Evolutionary conservation across 2,888 invertebrate genomes (phyloP), one percentile per base, ranked within the genome.

Genomic region (Pseudeuparius sepicola): DNA sequence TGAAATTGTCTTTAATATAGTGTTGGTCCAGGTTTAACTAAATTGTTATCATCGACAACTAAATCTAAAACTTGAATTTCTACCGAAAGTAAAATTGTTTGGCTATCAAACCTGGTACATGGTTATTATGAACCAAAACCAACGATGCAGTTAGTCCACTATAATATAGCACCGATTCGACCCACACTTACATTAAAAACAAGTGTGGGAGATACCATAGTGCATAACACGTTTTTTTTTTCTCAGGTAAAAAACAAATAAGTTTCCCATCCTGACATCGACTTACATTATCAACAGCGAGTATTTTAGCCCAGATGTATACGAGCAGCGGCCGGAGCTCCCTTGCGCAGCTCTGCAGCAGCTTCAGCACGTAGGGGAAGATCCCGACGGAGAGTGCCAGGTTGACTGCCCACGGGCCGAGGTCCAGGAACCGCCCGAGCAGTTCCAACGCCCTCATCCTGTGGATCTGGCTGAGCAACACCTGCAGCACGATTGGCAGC

Each of bases 251-350:
- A 15, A 20, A 20, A 20, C 6, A 20, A 7, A 20, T 7, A 20
- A 20, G 6, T 20, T 6, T 20, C 6, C 7, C 20, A 7, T 20
- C 20, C 7, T 20, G 20, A 7, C 20, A 7, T 20, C 20, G 26
- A 70, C 77, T 73, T 55, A 88, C 89, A 59, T 80, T 83, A 60
- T 98, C 97, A 4, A 96, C 92, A 16, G 96, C 93, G 37, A 98
- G 68, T 51, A 98, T 94, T 67, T 96, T 94, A 11, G 98, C 94
- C 98, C 98, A 98, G 50, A 98, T 96, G 62, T 94, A 96, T 26
- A 97, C 93, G 50, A 98, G 73, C 40, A 93, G 73, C 4, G 93
- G 87, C 37, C 94, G 71, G 47, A 98, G 67, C 61, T 98, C 97
- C 49, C 78, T 75, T 3, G 93, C 93, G 43, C 86, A 85, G 50